phyloP scores from a whole-genome alignment of 23 tunicate genomes.

The Trididemnum nubilum region DNA sequence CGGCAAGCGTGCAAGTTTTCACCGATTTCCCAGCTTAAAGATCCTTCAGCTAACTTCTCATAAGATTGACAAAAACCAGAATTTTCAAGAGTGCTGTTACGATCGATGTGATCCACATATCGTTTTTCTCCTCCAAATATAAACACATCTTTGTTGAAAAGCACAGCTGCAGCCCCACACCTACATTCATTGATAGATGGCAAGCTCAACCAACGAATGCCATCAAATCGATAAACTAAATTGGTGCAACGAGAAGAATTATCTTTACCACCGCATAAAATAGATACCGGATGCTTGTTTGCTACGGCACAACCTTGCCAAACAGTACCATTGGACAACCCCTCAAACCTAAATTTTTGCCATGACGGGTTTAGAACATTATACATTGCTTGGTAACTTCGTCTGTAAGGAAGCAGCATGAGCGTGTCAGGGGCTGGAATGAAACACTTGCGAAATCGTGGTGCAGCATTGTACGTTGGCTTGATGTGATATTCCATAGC shows the following conservation, averaged over 20 bases:
- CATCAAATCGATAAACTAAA: neutral
- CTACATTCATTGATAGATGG: neutral
- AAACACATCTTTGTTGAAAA: neutral
- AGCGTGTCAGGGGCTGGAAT: neutral
- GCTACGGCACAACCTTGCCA: neutral
- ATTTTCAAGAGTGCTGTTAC: neutral
- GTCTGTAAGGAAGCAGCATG: neutral
- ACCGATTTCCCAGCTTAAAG: neutral
- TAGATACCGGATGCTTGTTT: neutral
- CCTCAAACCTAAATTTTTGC: neutral
- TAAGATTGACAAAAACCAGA: neutral
- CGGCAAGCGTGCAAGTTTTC: neutral
- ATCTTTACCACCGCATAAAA: neutral
- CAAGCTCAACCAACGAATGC: neutral
- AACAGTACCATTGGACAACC: neutral
- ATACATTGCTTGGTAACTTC: neutral
- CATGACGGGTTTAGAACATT: neutral
- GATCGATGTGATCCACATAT: neutral
- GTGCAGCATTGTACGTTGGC: neutral
- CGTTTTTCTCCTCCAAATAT: slow-evolving; percentile 2
- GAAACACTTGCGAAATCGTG: neutral
- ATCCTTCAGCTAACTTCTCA: neutral
- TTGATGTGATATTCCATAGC: neutral
- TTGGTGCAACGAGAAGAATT: neutral
- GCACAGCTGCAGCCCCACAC: neutral